These are phyloP conservation scores for Zootermopsis nevadensis DNA, from an alignment of 2,888 invertebrate species.

Conservation along the genomic window DNA sequence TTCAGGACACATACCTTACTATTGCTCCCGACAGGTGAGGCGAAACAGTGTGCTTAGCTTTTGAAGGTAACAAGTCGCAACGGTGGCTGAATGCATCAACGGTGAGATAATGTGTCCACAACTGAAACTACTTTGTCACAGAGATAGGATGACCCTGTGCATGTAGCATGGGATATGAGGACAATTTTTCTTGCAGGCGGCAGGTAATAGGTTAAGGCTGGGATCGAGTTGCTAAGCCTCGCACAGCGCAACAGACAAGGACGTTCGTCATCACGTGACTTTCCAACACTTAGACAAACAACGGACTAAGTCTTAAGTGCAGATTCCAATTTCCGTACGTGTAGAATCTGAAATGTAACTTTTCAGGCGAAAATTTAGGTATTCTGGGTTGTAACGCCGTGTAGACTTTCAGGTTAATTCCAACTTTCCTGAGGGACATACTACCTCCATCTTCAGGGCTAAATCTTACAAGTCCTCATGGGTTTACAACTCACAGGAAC, in stretches of 20 bases:
- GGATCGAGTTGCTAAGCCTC: slow-evolving; percentile 3
- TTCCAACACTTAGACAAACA: neutral
- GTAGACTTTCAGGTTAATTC: too few relatives aligned
- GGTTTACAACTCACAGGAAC: too few relatives aligned
- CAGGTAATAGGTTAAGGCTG: neutral
- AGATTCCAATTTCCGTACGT: too few relatives aligned
- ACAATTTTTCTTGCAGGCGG: neutral
- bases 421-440: too few relatives aligned
- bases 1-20: too few relatives aligned
- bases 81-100: neutral
- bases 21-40: too few relatives aligned
- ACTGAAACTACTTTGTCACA: neutral
- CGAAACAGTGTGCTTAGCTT: too few relatives aligned
- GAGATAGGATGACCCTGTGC: neutral
- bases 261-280: neutral
- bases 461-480: too few relatives aligned
- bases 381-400: too few relatives aligned
- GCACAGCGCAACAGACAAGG: neutral
- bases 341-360: too few relatives aligned
- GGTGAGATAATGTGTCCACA: neutral
- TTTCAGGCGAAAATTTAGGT: too few relatives aligned
- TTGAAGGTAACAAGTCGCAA: neutral
- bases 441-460: too few relatives aligned
- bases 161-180: slow-evolving; percentile 7
- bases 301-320: neutral